Evolutionary conservation across 2,113 vertebrate species (phyloP).

Genomic region (Malaclemys terrapin): DNA sequence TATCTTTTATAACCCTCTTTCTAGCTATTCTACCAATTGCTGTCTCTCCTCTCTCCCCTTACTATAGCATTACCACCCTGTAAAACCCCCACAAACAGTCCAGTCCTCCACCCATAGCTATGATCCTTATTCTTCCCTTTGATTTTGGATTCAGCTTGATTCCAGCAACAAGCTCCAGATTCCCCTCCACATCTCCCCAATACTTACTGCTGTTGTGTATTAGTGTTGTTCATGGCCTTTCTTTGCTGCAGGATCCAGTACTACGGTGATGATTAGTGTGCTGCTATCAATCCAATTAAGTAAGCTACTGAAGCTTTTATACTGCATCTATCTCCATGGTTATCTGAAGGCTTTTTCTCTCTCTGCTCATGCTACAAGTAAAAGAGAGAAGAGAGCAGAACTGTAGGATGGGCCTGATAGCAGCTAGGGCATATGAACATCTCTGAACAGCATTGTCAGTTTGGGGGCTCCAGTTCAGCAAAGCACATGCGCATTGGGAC

Average conservation of each 20-base stretch:
- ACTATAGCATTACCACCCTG: rapidly evolving
- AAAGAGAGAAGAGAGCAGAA: neutral
- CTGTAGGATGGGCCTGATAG: neutral
- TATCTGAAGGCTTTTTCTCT: neutral
- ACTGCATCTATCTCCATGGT: neutral
- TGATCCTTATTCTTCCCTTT: conserved; percentile 6
- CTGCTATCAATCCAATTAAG: neutral
- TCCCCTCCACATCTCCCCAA: neutral
- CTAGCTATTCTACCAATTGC: neutral
- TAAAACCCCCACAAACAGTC: neutral
- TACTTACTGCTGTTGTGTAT: neutral
- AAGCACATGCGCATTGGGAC: neutral
- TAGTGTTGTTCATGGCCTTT: neutral
- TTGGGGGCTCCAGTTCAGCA: neutral
- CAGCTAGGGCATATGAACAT: neutral
- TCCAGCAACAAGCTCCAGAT: neutral
- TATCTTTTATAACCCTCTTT: neutral
- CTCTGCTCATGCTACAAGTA: neutral
- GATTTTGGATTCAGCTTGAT: neutral
- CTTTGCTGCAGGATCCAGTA: neutral
- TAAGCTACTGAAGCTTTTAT: neutral
- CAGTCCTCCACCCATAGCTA: neutral
- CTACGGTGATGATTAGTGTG: neutral
- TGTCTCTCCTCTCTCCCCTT: neutral
- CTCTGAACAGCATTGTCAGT: neutral